Evolutionary conservation across 1,140 invertebrate genomes (phyloP).

Genomic region (Akabosia matsudoensis): DNA sequence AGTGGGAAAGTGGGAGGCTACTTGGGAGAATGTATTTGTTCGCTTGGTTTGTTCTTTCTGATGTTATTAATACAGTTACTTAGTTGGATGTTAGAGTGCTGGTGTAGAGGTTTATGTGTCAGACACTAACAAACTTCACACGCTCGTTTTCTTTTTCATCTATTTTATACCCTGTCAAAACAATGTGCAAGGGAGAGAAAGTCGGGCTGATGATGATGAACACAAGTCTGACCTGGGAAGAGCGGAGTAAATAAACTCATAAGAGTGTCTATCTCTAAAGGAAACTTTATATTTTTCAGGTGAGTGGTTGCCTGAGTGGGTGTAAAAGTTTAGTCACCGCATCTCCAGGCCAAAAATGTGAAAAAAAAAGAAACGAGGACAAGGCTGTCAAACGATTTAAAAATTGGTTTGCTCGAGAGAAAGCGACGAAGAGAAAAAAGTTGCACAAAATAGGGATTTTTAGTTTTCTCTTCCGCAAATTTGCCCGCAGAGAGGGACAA

Average conservation of each 20-base stretch:
- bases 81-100: too few species aligned
- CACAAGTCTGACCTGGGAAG: background rate
- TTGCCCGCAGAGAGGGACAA: too few species aligned
- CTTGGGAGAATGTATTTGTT: too few species aligned
- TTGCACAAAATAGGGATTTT: background rate
- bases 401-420: background rate
- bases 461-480: background rate
- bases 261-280: background rate
- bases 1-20: too few species aligned
- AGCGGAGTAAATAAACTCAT: too few species aligned
- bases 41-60: too few species aligned
- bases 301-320: background rate
- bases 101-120: background rate
- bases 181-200: background rate
- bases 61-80: too few species aligned
- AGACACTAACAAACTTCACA: background rate
- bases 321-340: background rate
- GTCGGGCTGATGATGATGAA: background rate
- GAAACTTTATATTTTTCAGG: background rate
- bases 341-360: background rate
- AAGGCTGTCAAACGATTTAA: background rate
- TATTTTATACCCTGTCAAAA: background rate
- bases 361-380: background rate
- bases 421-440: too few species aligned
- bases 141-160: background rate